Conservation (phyloP, 1,140 invertebrate genomes). For the Helicoverpa zea region DNA sequence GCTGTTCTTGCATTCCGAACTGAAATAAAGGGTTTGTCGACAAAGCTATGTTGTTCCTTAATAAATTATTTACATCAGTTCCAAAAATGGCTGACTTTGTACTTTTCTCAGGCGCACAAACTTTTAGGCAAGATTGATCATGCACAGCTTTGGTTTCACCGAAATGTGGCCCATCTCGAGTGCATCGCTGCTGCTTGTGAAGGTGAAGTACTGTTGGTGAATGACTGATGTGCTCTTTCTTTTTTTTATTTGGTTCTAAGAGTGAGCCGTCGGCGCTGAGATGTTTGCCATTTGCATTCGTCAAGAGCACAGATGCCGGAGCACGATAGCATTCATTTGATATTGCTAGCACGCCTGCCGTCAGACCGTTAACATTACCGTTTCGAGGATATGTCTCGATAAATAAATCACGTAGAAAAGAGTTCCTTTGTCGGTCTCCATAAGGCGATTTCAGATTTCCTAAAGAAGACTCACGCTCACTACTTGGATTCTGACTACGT, state of each 20-base stretch:
- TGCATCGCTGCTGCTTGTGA: constrained; percentile 28
- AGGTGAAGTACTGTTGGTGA: constrained; percentile 36
- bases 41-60: constrained; percentile 8
- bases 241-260: constrained; percentile 57
- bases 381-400: constrained; percentile 76
- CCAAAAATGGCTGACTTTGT: not conserved
- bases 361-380: constrained; percentile 73
- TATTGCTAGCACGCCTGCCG: constrained; percentile 73
- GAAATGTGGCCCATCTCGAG: constrained; percentile 40
- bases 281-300: constrained; percentile 73
- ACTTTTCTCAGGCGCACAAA: constrained; percentile 9
- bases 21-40: constrained; percentile 26
- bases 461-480: constrained; percentile 58
- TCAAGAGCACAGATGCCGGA: constrained; percentile 69
- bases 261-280: constrained; percentile 56
- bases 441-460: constrained; percentile 63
- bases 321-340: constrained; percentile 72
- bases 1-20: constrained; percentile 31
- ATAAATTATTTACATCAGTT: not conserved
- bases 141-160: constrained; percentile 35
- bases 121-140: constrained; percentile 17
- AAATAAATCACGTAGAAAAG: constrained; percentile 76
- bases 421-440: constrained; percentile 71
- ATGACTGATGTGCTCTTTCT: constrained; percentile 45
- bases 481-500: constrained; percentile 56